A percentile compares a stretch with the other conserved stretches of the same genome.
phyloP scores from a whole-genome alignment of 1,140 invertebrate species.

The Hesperophylax magnus region DNA sequence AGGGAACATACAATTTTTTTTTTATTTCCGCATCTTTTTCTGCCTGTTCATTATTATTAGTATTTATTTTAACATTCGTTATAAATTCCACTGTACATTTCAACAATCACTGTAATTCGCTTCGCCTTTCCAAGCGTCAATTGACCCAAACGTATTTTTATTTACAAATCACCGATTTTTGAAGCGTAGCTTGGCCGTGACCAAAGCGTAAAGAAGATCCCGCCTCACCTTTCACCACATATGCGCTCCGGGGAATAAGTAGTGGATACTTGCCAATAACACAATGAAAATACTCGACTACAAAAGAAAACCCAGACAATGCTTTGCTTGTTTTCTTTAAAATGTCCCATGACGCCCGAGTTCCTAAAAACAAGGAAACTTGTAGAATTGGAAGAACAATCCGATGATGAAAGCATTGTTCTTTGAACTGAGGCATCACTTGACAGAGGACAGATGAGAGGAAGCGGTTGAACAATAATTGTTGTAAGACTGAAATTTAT shows the following conservation, averaged over 20 bases:
- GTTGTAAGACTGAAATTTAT: conserved; percentile 1
- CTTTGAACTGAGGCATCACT: conserved; percentile 1
- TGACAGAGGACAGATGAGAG: conserved; percentile 2
- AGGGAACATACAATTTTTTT: too few relatives aligned
- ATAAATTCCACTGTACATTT: too few relatives aligned
- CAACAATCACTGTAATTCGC: neutral
- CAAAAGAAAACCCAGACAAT: conserved; percentile 33
- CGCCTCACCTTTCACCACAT: conserved; percentile 8
- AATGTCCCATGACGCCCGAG: neutral
- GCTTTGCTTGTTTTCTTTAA: neutral
- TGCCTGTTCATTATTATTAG: too few relatives aligned
- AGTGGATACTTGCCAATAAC: conserved; percentile 23
- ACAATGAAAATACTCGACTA: conserved; percentile 13
- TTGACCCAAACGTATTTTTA: neutral
- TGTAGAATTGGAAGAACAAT: conserved; percentile 15
- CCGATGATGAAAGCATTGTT: conserved; percentile 26
- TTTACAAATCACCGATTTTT: neutral
- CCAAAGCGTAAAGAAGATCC: neutral
- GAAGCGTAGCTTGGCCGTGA: conserved; percentile 4
- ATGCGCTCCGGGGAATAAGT: neutral
- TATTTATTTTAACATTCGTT: too few relatives aligned
- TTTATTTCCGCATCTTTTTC: too few relatives aligned
- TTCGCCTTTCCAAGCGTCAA: neutral
- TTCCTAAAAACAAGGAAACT: conserved; percentile 21
- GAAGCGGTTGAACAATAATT: neutral